phyloP scores from a whole-genome alignment of 1,140 invertebrate species.

The Eumaeus atala region DNA sequence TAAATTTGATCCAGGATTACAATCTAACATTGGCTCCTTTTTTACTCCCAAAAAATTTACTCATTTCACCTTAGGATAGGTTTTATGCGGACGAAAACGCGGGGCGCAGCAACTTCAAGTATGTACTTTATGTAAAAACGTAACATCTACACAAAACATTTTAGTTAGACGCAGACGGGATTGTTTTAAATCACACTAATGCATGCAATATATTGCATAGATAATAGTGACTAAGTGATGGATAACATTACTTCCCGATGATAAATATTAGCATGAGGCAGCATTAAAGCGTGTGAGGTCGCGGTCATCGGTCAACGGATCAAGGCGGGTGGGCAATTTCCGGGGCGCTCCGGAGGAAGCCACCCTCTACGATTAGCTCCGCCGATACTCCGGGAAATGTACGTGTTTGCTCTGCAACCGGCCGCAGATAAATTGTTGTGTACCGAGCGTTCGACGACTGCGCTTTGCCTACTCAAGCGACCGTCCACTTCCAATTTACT shows the following conservation, averaged over 20 bases:
- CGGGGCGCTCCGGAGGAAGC: constrained; percentile 23
- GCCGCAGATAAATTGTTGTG: constrained; percentile 24
- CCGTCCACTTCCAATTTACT: constrained; percentile 4
- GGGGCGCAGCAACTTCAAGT: no score
- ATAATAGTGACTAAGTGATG: background rate
- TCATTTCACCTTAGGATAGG: no score
- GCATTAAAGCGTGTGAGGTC: constrained; percentile 22
- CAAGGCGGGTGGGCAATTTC: constrained; percentile 33
- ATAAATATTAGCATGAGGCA: constrained; percentile 27
- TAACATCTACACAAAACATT: no score
- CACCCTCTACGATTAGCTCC: constrained; percentile 23
- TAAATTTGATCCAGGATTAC: no score
- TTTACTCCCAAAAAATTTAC: no score
- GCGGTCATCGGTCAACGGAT: constrained; percentile 32
- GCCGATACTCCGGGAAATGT: constrained; percentile 20
- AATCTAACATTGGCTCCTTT: no score
- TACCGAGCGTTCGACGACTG: constrained; percentile 16
- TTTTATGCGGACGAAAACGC: no score
- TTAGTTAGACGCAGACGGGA: no score
- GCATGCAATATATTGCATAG: no score
- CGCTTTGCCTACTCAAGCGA: constrained; percentile 16
- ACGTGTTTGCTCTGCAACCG: constrained; percentile 20
- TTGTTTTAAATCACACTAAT: no score
- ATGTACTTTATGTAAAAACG: no score
- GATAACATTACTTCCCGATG: constrained; percentile 11